Base-by-base conservation (phyloP, 2,113 vertebrate genomes). In the Chloropsis hardwickii region DNA sequence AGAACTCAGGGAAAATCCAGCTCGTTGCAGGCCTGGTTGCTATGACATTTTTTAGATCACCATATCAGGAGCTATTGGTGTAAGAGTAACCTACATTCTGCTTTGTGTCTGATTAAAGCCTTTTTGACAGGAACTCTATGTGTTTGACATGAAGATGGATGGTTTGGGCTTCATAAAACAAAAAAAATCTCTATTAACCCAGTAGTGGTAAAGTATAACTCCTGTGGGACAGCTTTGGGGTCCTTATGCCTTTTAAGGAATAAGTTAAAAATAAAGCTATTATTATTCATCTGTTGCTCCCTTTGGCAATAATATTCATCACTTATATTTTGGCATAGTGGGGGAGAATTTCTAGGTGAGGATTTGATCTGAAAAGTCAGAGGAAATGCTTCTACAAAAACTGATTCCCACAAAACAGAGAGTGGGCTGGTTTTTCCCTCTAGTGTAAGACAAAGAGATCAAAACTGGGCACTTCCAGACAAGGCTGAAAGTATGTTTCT, bases 71-170 rank as follows among this genome's bases (percentile, higher is more conserved):
- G 45, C 70, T 80, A 45, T 29, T 67, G 85, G 69, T 84, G 45
- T 54, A 77, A 76, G 40, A 65, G 48, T 79, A 96, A 84, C 88
- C 78, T 94, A 73, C 23, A 42, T 94, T 89, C 44, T 84, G 40
- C 45, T 51, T 67, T 70, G 57, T 76, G 77, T 69, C 29, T 81
- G 51, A 78, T 89, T 92, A 86, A 94, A 97, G 54, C 33, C 65
- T 95, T 95, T 89, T 48, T 91, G 82, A 92, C 74, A 86, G 81
- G 64, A 83, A 19, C 44, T 72, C 71, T 88, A 5, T 60, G 24
- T 67, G 12, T 87, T 85, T 95, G 56, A 60, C 94, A 86, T 95
- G 62, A 93, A 95, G 91, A 95, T 83, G 81, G 47, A 95, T 92
- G 83, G 50, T 24, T 73, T 81, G n/a, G 60, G 15, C 77, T 95